Conservation (phyloP, 1,140 invertebrate species). For the Meloidogyne hapla region DNA sequence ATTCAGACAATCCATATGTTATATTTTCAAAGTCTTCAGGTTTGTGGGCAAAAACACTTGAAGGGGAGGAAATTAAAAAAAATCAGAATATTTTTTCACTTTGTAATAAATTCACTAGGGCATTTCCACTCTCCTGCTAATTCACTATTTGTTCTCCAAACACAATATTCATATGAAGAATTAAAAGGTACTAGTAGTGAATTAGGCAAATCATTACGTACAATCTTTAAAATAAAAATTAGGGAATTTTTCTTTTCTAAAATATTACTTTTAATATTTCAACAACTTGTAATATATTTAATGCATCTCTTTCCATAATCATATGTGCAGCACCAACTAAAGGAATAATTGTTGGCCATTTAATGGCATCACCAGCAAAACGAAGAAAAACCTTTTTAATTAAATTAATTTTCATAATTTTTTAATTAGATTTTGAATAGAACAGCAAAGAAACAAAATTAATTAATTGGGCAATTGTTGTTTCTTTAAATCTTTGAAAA, state of each 20-base stretch:
- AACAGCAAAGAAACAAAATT: too few species aligned
- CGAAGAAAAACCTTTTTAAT: constrained; percentile 35
- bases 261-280: constrained; percentile 32
- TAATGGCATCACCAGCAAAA: constrained; percentile 21
- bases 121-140: constrained; percentile 4
- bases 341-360: constrained; percentile 18
- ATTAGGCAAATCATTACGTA: constrained; percentile 30
- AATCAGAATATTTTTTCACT: background rate
- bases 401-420: background rate
- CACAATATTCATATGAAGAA: constrained; percentile 34
- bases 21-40: constrained; percentile 15
- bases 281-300: constrained; percentile 29
- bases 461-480: too few species aligned
- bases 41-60: constrained; percentile 18
- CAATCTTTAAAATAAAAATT: constrained; percentile 15
- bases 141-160: constrained; percentile 35
- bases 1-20: constrained; percentile 24
- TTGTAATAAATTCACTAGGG: constrained; percentile 23
- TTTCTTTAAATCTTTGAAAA: too few species aligned
- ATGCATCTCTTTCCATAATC: constrained; percentile 36
- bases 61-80: background rate
- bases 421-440: too few species aligned
- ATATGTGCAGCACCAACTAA: constrained; percentile 41
- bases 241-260: background rate
- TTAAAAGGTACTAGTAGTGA: constrained; percentile 16